A percentile compares a stretch with the other conserved stretches of the same genome.
Conservation (phyloP, 2,797 vertebrate species). For the Sciaenops ocellatus region DNA sequence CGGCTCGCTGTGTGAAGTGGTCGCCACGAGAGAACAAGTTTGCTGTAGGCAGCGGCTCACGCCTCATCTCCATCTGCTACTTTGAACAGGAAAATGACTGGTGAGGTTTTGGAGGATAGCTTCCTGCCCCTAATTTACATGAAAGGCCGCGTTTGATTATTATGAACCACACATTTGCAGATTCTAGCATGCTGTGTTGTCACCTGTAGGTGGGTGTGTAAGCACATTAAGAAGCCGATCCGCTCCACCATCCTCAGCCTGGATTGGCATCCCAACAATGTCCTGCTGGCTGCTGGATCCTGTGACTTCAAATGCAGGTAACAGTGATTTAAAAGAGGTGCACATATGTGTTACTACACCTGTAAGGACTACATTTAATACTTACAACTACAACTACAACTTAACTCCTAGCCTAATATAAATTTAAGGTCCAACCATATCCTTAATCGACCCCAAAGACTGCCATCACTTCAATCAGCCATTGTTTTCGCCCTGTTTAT, state of each 20-base stretch:
- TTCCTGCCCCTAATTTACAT: background rate
- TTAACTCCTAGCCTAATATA: background rate
- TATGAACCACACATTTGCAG: background rate
- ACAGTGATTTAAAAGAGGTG: conserved; percentile 13
- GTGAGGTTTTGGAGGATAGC: conserved; percentile 80
- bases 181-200: background rate
- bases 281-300: conserved; percentile 93
- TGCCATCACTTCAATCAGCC: background rate
- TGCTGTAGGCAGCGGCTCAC: conserved; percentile 96
- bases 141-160: background rate
- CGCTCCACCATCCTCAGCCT: conserved; percentile 98
- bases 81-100: conserved; percentile 99
- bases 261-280: conserved; percentile 99
- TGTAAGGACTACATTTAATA: background rate
- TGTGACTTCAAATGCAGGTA: conserved; percentile 99
- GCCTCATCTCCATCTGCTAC: conserved; percentile 99
- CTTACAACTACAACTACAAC: no score
- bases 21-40: conserved; percentile 98
- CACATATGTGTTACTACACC: background rate
- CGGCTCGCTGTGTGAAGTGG: conserved; percentile 98
- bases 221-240: conserved; percentile 99
- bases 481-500: background rate
- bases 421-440: background rate
- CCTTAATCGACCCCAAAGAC: background rate
- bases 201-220: conserved; percentile 97